phyloP scores from a whole-genome alignment of 2,888 invertebrate genomes.

The Cryptocheilus praepositus region DNA sequence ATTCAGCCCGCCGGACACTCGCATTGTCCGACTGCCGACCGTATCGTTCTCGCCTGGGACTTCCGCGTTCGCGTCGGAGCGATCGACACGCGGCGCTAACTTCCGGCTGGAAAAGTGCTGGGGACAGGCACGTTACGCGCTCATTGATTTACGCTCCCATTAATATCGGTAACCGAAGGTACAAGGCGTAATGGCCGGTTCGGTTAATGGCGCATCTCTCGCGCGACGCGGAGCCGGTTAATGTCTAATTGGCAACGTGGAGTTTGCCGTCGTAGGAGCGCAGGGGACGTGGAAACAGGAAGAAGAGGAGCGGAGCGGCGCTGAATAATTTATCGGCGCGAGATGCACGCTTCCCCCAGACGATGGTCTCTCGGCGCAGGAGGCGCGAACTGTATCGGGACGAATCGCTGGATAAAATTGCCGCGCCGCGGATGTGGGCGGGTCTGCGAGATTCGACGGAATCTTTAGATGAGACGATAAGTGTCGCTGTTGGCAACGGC shows the following conservation, averaged over 20 bases:
- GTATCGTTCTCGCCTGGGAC: too few relatives aligned
- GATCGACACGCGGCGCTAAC: neutral
- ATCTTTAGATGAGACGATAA: too few relatives aligned
- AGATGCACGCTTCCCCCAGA: too few relatives aligned
- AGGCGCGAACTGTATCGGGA: constrained; percentile 1
- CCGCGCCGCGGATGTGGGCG: too few relatives aligned
- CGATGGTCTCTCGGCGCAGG: too few relatives aligned
- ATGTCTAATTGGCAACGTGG: constrained; percentile 51
- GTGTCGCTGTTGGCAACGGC: too few relatives aligned
- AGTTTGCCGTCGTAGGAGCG: constrained; percentile 47
- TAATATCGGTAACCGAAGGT: constrained; percentile 24
- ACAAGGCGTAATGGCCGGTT: constrained; percentile 31
- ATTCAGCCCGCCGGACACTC: too few relatives aligned
- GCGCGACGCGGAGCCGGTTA: constrained; percentile 31
- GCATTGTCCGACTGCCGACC: too few relatives aligned
- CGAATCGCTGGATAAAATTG: too few relatives aligned
- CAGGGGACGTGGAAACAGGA: neutral
- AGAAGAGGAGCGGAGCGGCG: neutral
- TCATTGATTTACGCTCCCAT: constrained; percentile 39
- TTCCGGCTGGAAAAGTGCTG: neutral
- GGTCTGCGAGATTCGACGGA: too few relatives aligned
- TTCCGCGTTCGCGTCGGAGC: neutral
- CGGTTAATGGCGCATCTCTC: constrained; percentile 26
- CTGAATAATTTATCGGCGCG: neutral
- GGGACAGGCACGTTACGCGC: constrained; percentile 6